A percentile compares a stretch with the other conserved stretches of the same genome.
Evolutionary conservation across 2,888 invertebrate genomes (phyloP).

Genomic region (Nowickia ferox): DNA sequence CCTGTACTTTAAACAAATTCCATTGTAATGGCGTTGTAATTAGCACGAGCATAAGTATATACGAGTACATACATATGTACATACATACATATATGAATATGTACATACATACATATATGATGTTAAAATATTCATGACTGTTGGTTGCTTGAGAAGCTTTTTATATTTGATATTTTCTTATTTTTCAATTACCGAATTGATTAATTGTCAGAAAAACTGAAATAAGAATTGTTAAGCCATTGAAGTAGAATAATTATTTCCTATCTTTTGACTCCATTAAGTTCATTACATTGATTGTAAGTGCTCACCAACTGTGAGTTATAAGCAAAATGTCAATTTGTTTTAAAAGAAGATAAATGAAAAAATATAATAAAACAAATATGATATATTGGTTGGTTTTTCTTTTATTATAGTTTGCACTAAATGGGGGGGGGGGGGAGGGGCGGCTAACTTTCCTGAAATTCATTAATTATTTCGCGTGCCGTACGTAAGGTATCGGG

Average conservation of each 20-base stretch:
- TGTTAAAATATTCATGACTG: too few relatives aligned
- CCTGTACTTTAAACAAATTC: too few relatives aligned
- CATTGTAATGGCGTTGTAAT: too few relatives aligned
- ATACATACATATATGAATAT: too few relatives aligned
- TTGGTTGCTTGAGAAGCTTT: neutral
- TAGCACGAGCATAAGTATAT: too few relatives aligned
- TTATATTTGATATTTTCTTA: neutral
- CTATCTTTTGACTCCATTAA: slow-evolving; percentile 22
- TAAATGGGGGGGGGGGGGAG: too few relatives aligned
- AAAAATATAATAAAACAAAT: neutral
- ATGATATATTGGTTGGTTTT: neutral
- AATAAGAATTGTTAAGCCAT: neutral
- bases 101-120: too few relatives aligned
- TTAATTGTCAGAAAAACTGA: slow-evolving; percentile 48
- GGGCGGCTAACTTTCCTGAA: too few relatives aligned
- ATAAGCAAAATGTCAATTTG: slow-evolving; percentile 7
- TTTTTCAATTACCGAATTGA: slow-evolving; percentile 45
- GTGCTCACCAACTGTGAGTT: neutral
- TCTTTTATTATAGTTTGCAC: too few relatives aligned
- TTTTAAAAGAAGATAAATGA: neutral
- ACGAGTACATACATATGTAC: too few relatives aligned
- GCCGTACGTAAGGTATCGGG: too few relatives aligned
- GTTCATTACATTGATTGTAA: neutral
- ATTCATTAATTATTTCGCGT: too few relatives aligned
- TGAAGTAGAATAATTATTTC: neutral